Percentiles rank a stretch among this genome's conserved stretches.
Conservation (phyloP, 2,888 invertebrate genomes). For the Ectemnius continuus region DNA sequence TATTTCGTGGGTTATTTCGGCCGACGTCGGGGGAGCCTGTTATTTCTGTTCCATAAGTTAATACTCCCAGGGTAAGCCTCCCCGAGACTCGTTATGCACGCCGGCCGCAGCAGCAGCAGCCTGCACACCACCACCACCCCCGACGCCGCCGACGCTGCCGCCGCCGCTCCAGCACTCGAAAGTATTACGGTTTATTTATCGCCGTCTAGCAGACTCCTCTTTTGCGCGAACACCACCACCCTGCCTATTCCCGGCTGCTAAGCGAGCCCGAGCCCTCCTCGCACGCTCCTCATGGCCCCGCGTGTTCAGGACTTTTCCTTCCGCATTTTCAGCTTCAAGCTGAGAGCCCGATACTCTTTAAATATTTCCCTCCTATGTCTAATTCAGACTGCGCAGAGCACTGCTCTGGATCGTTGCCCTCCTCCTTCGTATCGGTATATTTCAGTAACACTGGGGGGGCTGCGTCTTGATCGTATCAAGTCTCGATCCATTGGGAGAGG, state of each 20-base stretch:
- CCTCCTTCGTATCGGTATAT: background rate
- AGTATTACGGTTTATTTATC: conserved; percentile 56
- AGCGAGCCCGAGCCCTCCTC: background rate
- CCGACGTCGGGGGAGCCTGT: conserved; percentile 60
- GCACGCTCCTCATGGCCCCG: conserved; percentile 11
- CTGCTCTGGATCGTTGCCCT: background rate
- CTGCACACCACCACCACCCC: background rate
- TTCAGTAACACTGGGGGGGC: too few species aligned
- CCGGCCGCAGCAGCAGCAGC: conserved; percentile 16
- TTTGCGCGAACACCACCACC: conserved; percentile 29
- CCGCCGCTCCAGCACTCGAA: conserved; percentile 27
- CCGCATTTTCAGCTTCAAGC: background rate
- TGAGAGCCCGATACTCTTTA: background rate
- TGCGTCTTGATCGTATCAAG: too few species aligned
- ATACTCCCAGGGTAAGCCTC: conserved; percentile 53
- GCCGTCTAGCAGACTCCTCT: conserved; percentile 22
- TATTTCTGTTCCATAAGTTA: conserved; percentile 71
- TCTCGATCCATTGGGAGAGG: too few species aligned
- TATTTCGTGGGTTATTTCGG: conserved; percentile 66
- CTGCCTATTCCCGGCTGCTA: conserved; percentile 29
- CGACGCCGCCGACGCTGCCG: background rate
- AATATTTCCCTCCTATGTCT: conserved; percentile 1
- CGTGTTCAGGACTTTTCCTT: conserved; percentile 7
- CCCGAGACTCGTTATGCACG: conserved; percentile 31
- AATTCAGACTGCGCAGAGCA: background rate